Conservation (phyloP, 2,113 vertebrate species). For the Turnix velox region DNA sequence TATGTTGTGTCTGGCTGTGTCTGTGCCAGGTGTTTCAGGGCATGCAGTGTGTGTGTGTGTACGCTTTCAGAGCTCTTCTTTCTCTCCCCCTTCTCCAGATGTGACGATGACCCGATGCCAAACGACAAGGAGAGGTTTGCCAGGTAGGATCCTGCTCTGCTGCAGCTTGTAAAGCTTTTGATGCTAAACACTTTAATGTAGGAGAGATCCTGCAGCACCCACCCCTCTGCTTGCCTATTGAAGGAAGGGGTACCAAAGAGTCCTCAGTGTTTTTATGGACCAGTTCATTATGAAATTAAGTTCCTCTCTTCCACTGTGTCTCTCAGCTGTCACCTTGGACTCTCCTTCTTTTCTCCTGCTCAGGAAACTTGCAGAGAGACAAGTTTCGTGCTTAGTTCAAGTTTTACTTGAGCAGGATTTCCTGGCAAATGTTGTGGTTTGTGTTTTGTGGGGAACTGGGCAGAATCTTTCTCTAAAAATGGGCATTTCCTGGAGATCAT, state of each 20-base stretch:
- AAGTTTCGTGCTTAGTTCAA: not conserved
- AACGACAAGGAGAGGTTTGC: conserved; percentile 95
- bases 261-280: not conserved
- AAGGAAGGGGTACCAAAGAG: not conserved
- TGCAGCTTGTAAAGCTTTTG: not conserved
- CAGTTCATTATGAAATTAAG: rapidly evolving
- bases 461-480: not conserved
- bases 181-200: rapidly evolving
- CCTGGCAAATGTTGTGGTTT: not conserved
- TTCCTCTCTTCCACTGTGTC: not conserved
- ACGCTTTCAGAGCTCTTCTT: not conserved
- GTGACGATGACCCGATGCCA: conserved; percentile 85
- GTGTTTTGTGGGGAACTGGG: not conserved
- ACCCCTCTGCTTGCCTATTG: no score
- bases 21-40: rapidly evolving
- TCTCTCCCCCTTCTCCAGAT: conserved; percentile 70
- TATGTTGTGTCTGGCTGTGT: rapidly evolving
- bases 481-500: rapidly evolving
- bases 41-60: not conserved
- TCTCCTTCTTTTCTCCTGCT: not conserved
- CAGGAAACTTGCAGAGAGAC: not conserved
- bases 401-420: not conserved
- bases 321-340: not conserved
- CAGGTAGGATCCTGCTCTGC: conserved; percentile 75
- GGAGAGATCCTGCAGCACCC: not conserved